Evolutionary conservation across 2,797 vertebrate species (phyloP), one percentile per base, ranked within the genome.

Genomic region (Muraenolepis orangiensis): DNA sequence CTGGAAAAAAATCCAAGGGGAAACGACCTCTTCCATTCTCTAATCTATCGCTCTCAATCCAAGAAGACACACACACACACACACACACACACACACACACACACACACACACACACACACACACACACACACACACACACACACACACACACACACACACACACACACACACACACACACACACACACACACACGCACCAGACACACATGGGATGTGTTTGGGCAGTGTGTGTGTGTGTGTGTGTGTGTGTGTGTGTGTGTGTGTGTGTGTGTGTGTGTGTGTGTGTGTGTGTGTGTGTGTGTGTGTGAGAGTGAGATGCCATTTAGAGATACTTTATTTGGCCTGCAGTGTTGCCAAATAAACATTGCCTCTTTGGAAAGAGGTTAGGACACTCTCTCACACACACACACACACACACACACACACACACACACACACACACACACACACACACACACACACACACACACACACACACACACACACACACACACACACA

Each of bases 401-500:
- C 23, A 71, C 13, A 69, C 68, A 36, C 18, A 46, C 14, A 46
- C 69, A 70, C 23, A 42, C 69, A 70, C 69, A 70, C 12, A 42
- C 38, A 71, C 36, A 38, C 68, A 69, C 68, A 69, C 31, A 69
- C 68, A 69, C 68, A 69, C 32, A 69, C 18, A 11, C 66, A 67
- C 66, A 67, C 66, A 68, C 28, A 68, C 1, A 20, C 28, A 68
- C 66, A 28, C 66, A 6, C 20, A 30, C 28, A 68, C 66, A 30
- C 68, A 74, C 72, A 80, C 36, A 66, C 29, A 74, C 7, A 66
- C 68, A 31, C 14, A 74, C 46, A 69, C 69, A 74, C 86, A 74
- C 66, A 69, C 28, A 72, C 40, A 70, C 64, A 72, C 20, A 71
- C n/a, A 80, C 57, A 66, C 28, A 64, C 57, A 69, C 72, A 75